Percentiles rank a stretch among this genome's conserved stretches.
Conservation (phyloP, 35 echinoderm and acorn worm species). For the Ophioderma brevispina region DNA sequence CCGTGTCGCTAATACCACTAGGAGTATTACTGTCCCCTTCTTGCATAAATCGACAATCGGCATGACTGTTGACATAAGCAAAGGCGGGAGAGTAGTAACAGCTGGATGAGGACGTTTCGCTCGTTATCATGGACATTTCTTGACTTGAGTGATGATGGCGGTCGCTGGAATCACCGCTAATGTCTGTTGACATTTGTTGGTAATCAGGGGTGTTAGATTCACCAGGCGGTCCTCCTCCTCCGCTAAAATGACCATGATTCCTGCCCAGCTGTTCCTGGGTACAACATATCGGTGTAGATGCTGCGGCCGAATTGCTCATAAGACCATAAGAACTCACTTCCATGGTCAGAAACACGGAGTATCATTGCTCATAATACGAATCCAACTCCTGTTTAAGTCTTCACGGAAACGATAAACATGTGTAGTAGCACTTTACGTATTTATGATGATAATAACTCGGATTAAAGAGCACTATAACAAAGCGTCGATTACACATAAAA, state of each 20-base stretch:
- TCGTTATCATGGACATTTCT: not conserved
- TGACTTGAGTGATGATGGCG: not conserved
- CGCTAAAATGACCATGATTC: not conserved
- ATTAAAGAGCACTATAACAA: not conserved
- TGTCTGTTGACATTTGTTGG: not conserved
- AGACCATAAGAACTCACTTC: not conserved
- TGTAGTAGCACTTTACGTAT: not conserved
- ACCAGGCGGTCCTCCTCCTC: not conserved
- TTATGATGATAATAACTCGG: not conserved
- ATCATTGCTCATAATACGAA: not conserved
- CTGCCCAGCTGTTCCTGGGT: not conserved
- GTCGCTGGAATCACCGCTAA: not conserved
- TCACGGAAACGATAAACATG: not conserved
- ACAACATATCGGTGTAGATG: not conserved
- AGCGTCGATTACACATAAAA: not conserved
- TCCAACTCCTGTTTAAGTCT: not conserved
- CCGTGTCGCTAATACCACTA: not conserved
- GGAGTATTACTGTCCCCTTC: not conserved
- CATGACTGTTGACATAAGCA: not conserved
- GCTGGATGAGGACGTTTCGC: not conserved
- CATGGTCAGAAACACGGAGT: not conserved
- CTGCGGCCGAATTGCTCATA: not conserved
- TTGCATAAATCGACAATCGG: slow-evolving; percentile 4
- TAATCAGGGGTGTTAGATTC: not conserved
- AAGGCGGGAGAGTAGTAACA: not conserved